Evolutionary conservation across 2,888 invertebrate genomes (phyloP).

Genomic region (Leptopilina myrica): DNA sequence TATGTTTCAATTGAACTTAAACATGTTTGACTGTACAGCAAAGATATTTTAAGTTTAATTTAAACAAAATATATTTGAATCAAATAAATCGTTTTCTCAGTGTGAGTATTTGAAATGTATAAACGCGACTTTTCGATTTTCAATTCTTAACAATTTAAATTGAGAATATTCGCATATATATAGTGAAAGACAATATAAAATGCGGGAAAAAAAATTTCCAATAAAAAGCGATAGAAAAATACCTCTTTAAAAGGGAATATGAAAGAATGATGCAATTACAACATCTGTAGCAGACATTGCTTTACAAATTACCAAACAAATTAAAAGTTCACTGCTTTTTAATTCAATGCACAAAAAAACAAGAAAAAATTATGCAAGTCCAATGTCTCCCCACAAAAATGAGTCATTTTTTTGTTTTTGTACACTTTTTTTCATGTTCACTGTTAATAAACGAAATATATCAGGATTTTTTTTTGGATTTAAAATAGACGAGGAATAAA

Average conservation of each 20-base stretch:
- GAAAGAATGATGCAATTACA: slow-evolving; percentile 31
- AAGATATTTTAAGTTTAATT: too few species aligned
- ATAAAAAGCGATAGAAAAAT: slow-evolving; percentile 8
- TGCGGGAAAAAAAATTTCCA: background rate
- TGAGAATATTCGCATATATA: too few species aligned
- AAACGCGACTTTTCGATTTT: too few species aligned
- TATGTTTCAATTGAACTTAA: too few species aligned
- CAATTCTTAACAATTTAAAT: too few species aligned
- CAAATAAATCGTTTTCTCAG: too few species aligned
- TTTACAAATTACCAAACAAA: slow-evolving; percentile 40
- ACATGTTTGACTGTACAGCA: too few species aligned
- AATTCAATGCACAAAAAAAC: background rate
- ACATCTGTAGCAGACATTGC: slow-evolving; percentile 12
- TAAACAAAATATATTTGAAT: too few species aligned
- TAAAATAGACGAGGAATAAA: slow-evolving; percentile 48
- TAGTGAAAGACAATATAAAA: background rate
- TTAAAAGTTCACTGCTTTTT: slow-evolving; percentile 33
- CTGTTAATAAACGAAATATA: background rate
- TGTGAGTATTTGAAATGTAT: too few species aligned
- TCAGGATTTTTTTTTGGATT: slow-evolving; percentile 46
- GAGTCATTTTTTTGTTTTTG: background rate
- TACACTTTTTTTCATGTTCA: too few species aligned
- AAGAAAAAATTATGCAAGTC: too few species aligned
- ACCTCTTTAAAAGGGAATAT: background rate
- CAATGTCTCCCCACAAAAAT: slow-evolving; percentile 21